Percentiles rank a stretch among this genome's conserved stretches.
phyloP scores from a whole-genome alignment of 1,140 invertebrate species.

The Venturia canescens region DNA sequence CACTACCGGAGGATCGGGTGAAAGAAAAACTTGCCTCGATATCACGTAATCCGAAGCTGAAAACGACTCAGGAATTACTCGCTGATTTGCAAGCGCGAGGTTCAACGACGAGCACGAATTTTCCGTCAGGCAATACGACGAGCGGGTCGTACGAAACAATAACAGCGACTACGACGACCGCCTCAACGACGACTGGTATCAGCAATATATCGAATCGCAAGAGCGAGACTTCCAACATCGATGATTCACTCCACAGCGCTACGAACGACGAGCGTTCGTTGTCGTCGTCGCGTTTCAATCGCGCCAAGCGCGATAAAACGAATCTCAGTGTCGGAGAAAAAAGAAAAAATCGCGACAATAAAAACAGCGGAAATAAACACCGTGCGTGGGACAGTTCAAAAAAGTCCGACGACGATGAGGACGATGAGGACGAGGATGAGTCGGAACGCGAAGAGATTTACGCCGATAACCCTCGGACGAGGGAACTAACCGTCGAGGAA shows the following conservation, averaged over 20 bases:
- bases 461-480: constrained; percentile 52
- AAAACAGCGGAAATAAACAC: neutral
- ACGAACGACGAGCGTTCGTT: constrained; percentile 66
- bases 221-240: constrained; percentile 69
- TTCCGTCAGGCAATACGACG: constrained; percentile 59
- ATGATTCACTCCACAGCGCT: constrained; percentile 63
- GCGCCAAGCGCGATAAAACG: constrained; percentile 20
- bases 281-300: constrained; percentile 27
- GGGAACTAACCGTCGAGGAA: constrained; percentile 76
- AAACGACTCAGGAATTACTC: constrained; percentile 90
- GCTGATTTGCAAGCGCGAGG: constrained; percentile 85
- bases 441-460: constrained; percentile 30
- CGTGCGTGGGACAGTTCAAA: neutral
- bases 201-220: constrained; percentile 56
- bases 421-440: constrained; percentile 19
- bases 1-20: constrained; percentile 78
- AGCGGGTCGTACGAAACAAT: constrained; percentile 43
- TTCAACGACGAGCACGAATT: constrained; percentile 60
- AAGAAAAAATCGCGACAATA: constrained; percentile 22
- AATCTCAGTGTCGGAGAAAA: constrained; percentile 54
- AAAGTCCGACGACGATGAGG: constrained; percentile 23
- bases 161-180: constrained; percentile 39
- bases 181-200: constrained; percentile 27
- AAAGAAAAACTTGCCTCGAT: constrained; percentile 82
- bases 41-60: constrained; percentile 84